These are phyloP conservation scores for Cantharis flavilabris DNA, from an alignment of 2,888 invertebrate genomes.

Conservation along the genomic window DNA sequence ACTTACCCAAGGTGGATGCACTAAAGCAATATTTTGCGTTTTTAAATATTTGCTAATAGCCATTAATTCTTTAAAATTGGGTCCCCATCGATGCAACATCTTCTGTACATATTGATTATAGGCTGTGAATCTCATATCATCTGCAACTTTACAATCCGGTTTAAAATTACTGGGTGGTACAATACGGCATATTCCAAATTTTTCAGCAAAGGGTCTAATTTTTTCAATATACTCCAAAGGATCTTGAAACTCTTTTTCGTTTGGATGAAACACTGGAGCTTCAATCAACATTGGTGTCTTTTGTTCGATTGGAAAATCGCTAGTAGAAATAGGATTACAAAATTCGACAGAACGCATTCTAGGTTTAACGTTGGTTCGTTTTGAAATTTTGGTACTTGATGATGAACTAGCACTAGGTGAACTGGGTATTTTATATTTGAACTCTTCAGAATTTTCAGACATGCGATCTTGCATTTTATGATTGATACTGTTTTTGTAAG, in stretches of 20 bases:
- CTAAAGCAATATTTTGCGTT: constrained; percentile 74
- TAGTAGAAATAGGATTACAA: constrained; percentile 48
- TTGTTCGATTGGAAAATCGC: constrained; percentile 54
- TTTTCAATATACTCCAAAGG: constrained; percentile 84
- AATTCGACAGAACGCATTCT: constrained; percentile 41
- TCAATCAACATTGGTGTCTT: constrained; percentile 65
- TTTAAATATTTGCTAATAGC: constrained; percentile 82
- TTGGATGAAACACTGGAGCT: constrained; percentile 80
- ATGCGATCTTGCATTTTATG: constrained; percentile 22
- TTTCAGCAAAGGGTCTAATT: constrained; percentile 74
- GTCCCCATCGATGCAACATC: constrained; percentile 87
- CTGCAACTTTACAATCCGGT: constrained; percentile 80
- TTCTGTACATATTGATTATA: constrained; percentile 90
- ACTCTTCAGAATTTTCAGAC: constrained; percentile 43
- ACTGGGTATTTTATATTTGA: constrained; percentile 53
- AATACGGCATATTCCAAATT: constrained; percentile 86
- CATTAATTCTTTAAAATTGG: constrained; percentile 80
- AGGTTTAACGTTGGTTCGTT: constrained; percentile 44
- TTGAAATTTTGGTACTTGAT: constrained; percentile 52
- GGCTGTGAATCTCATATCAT: constrained; percentile 84
- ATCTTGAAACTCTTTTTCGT: constrained; percentile 83
- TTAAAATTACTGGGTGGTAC: constrained; percentile 81
- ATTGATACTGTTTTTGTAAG: constrained; percentile 27
- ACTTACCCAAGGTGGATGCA: constrained; percentile 78
- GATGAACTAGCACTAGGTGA: constrained; percentile 55